Evolutionary conservation across 1,140 invertebrate genomes (phyloP).

Genomic region (Drosophila simulans): DNA sequence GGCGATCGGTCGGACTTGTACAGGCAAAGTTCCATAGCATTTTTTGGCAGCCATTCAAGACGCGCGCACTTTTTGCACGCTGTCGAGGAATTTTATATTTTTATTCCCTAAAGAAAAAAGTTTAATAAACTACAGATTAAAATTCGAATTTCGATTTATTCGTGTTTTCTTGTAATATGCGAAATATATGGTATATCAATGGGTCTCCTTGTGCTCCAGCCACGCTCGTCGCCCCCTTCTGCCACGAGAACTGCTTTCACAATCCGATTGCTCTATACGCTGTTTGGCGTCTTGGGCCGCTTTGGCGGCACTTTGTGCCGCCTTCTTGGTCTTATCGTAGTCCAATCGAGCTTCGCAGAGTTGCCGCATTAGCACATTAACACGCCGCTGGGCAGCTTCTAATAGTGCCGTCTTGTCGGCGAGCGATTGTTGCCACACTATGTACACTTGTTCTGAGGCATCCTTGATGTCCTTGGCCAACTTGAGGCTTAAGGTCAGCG

Average conservation of each 20-base stretch:
- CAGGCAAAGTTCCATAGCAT: conserved; percentile 77
- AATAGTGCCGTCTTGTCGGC: conserved; percentile 33
- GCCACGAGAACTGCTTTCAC: too few species aligned
- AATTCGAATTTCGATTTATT: conserved; percentile 13
- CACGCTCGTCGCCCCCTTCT: not conserved
- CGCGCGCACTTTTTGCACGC: conserved; percentile 72
- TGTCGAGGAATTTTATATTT: conserved; percentile 84
- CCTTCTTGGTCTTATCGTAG: conserved; percentile 51
- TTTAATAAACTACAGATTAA: conserved; percentile 81
- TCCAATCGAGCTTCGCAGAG: conserved; percentile 47
- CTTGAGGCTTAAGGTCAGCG: conserved; percentile 44
- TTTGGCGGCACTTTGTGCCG: conserved; percentile 37
- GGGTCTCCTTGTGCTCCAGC: not conserved
- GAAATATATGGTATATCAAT: conserved; percentile 2
- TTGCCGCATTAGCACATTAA: conserved; percentile 38
- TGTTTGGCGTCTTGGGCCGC: conserved; percentile 64
- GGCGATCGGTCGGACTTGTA: conserved; percentile 65
- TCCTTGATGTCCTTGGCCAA: conserved; percentile 35
- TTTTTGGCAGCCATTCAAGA: conserved; percentile 83
- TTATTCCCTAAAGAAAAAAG: conserved; percentile 85
- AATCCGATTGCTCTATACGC: conserved; percentile 12
- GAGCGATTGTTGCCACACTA: conserved; percentile 33
- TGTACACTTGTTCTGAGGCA: conserved; percentile 31
- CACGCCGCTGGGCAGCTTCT: conserved; percentile 57
- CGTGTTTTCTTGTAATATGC: not conserved